Evolutionary conservation across 1,140 invertebrate species (phyloP).

Genomic region (Hermetia illucens): DNA sequence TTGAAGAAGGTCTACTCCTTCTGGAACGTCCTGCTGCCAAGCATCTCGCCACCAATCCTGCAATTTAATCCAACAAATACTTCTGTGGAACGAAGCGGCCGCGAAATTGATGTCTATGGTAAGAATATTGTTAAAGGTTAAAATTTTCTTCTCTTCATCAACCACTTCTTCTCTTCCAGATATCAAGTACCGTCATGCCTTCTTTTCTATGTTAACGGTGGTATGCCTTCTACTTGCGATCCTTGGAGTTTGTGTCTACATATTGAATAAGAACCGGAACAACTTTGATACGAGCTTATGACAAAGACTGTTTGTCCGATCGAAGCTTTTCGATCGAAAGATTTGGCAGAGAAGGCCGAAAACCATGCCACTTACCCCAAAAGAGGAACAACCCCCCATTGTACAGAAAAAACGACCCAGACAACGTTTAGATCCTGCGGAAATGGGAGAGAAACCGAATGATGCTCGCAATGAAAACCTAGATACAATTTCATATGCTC

Average conservation of each 20-base stretch:
- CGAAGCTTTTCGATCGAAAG: conserved; percentile 17
- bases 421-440: neutral
- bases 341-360: neutral
- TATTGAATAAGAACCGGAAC: conserved; percentile 15
- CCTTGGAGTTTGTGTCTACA: conserved; percentile 22
- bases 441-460: neutral
- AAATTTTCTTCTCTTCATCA: conserved; percentile 6
- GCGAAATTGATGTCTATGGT: conserved; percentile 6
- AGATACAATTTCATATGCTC: conserved; percentile 4
- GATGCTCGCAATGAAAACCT: conserved; percentile 3
- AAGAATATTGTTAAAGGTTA: conserved; percentile 12
- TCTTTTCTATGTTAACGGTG: conserved; percentile 22
- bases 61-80: conserved; percentile 2
- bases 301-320: conserved; percentile 28
- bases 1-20: conserved; percentile 20
- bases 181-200: conserved; percentile 25
- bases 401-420: neutral
- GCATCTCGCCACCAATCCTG: conserved; percentile 7
- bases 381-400: neutral
- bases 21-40: conserved; percentile 21
- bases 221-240: conserved; percentile 21
- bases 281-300: conserved; percentile 17
- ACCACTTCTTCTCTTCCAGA: conserved; percentile 6
- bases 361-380: neutral
- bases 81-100: too few relatives aligned